A percentile compares a stretch with the other conserved stretches of the same genome.
These are phyloP conservation scores for Rhogogaster chlorosoma DNA, from an alignment of 2,888 invertebrate genomes.

Conservation along the genomic window DNA sequence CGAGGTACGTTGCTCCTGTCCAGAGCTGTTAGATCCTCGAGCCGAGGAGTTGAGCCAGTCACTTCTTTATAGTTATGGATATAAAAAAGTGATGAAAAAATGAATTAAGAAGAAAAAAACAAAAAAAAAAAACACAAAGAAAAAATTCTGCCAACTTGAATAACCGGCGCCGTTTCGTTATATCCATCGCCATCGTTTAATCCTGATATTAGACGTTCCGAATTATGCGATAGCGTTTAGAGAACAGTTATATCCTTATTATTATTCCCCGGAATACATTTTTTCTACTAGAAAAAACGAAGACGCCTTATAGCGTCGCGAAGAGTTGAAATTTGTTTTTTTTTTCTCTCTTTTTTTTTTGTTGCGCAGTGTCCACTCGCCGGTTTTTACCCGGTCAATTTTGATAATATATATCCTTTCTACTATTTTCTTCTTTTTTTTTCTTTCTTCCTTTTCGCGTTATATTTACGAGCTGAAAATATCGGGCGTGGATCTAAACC, in stretches of 20 bases:
- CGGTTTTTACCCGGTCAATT: not conserved
- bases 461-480: conserved; percentile 19
- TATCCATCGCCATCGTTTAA: not conserved
- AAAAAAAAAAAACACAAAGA: too few species aligned
- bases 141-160: not conserved
- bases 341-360: not conserved
- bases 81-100: too few species aligned
- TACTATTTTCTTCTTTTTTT: not conserved
- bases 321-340: not conserved
- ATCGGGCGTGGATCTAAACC: conserved; percentile 5
- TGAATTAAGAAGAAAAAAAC: too few species aligned
- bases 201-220: conserved; percentile 1
- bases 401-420: too few species aligned
- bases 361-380: not conserved
- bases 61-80: not conserved
- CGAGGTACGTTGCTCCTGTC: conserved; percentile 76
- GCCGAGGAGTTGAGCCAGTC: not conserved
- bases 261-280: not conserved
- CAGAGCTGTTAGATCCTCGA: conserved; percentile 43
- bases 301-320: not conserved
- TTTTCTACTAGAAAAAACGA: not conserved
- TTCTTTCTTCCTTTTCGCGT: not conserved
- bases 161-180: not conserved
- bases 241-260: conserved; percentile 22
- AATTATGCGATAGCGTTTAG: not conserved